A percentile compares a stretch with the other conserved stretches of the same genome.
These are phyloP conservation scores for Aphelocoma coerulescens DNA, from an alignment of 2,113 vertebrate genomes.

Conservation along the genomic window DNA sequence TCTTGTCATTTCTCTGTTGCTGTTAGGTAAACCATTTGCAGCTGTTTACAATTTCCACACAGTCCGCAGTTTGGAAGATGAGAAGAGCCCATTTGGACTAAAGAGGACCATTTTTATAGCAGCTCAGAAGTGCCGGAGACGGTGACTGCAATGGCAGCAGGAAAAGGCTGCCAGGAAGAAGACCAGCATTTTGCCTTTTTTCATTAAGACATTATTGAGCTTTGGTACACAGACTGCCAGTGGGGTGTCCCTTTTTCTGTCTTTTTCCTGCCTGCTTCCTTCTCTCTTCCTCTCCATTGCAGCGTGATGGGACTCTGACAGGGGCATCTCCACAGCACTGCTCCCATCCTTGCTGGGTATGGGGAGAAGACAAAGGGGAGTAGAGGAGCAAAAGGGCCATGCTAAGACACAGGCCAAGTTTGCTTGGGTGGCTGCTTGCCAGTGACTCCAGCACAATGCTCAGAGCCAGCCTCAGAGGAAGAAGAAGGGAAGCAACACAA, in stretches of 20 bases:
- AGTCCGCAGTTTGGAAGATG: background rate
- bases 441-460: background rate
- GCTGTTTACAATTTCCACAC: background rate
- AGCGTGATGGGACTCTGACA: background rate
- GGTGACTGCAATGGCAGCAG: background rate
- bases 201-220: background rate
- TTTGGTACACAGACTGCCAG: background rate
- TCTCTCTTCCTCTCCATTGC: background rate
- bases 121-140: rapidly evolving
- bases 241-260: background rate
- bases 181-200: background rate
- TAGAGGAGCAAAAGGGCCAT: background rate
- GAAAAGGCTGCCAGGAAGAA: background rate
- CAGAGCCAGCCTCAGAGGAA: background rate
- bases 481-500: background rate
- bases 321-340: rapidly evolving
- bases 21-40: background rate
- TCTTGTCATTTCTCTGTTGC: background rate
- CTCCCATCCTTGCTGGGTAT: background rate
- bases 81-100: background rate
- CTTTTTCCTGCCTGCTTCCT: background rate
- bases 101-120: background rate
- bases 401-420: background rate
- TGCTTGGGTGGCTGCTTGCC: background rate
- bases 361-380: background rate